Evolutionary conservation across 2,888 invertebrate genomes (phyloP).

Genomic region (Macrosiphum euphorbiae): DNA sequence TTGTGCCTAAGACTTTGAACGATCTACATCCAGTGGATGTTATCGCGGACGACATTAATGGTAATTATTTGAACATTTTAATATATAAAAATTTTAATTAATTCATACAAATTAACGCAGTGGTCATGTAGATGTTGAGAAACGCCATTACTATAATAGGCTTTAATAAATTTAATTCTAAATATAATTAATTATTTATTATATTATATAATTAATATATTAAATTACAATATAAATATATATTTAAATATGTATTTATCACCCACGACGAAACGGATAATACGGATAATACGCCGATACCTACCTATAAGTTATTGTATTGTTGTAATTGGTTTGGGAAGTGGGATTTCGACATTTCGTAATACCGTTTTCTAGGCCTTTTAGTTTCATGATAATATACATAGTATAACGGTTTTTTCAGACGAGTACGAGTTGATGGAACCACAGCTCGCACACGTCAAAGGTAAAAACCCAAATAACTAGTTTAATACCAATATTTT

Average conservation of each 20-base stretch:
- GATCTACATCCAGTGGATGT: conserved; percentile 87
- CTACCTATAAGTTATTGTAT: background rate
- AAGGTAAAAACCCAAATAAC: conserved; percentile 60
- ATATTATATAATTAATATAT: background rate
- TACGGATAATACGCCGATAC: background rate
- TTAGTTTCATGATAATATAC: conserved; percentile 6
- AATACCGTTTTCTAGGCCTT: conserved; percentile 11
- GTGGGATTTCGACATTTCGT: conserved; percentile 5
- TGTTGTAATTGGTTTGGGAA: background rate
- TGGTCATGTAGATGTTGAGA: background rate
- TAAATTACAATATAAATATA: no score
- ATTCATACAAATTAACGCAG: background rate
- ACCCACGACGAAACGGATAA: background rate
- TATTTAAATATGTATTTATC: background rate
- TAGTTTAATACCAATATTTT: conserved; percentile 33
- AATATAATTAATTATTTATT: no score
- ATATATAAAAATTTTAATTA: background rate
- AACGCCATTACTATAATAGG: background rate
- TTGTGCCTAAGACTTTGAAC: conserved; percentile 89
- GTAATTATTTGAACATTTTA: conserved; percentile 71
- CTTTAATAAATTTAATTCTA: background rate
- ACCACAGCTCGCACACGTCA: conserved; percentile 64
- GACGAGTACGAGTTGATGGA: conserved; percentile 64
- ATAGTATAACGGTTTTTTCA: conserved; percentile 54
- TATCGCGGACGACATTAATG: conserved; percentile 77